Base-by-base conservation (phyloP, 2,113 vertebrate species). In the Myocastor coypus region DNA sequence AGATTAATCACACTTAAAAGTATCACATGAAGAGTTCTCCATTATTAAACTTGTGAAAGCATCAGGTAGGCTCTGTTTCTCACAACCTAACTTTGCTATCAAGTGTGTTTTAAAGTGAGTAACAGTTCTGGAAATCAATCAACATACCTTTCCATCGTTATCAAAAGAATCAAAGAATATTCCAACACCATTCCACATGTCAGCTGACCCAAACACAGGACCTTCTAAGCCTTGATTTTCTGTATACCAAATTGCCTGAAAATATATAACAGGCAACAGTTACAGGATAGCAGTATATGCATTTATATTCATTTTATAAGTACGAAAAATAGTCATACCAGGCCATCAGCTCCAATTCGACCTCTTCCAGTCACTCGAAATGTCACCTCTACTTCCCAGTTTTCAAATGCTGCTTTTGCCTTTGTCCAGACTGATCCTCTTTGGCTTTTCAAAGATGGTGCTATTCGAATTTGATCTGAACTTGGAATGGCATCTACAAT, bases 141-240 rank as follows among this genome's bases (percentile, higher is more conserved):
- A 34, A 97, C 95, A 92, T 94, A 99, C 99, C 99, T 99, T 99
- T 93, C 99, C 99, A 94, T 99, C 99, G 19, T 99, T 99, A 98
- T 99, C 99, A 98, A 99, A 99, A 6, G 99, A 99, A 98, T 99
- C 99, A 94, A 99, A 99, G 98, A 99, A 99, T 97, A 99, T 96
- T 61, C 99, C 99, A 75, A 99, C 96, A 30, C 99, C 99, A 0
- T 99, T 99, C 99, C 99, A 99, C 73, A 97, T 96, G 97, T 99
- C 99, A 19, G 99, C 98, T 16, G 99, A 99, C 26, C 99, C 99
- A 0, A 99, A 99, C 80, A 99, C 99, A 2, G 99, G 99, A 64
- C 99, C 99, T 1, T 99, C 99, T 26, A 99, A 98, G 71, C 99
- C 99, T 98, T 99, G 99, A 46, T 87, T 95, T 55, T 98, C 95